Percentiles rank a stretch among this genome's conserved stretches.
These are phyloP conservation scores for Tapirus terrestris DNA, from an alignment of 2,113 vertebrate genomes.

Conservation along the genomic window DNA sequence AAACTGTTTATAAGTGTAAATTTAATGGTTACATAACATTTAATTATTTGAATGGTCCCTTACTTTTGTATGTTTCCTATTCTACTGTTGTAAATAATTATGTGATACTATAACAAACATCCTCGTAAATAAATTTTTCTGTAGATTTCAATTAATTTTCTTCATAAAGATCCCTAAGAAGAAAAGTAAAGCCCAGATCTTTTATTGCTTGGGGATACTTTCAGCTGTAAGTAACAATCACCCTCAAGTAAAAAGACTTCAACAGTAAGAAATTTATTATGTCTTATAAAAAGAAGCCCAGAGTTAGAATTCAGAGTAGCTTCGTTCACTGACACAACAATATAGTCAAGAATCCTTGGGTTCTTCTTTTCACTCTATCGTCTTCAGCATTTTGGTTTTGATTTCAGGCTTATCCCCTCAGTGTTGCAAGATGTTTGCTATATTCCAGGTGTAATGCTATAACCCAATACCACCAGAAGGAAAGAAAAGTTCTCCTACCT, in stretches of 20 bases:
- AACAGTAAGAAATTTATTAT: not conserved
- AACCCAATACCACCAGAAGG: not conserved
- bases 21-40: not conserved
- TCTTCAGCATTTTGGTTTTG: not conserved
- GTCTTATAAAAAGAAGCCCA: not conserved
- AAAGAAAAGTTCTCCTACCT: not conserved
- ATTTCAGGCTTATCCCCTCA: not conserved
- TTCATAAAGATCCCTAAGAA: not conserved
- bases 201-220: not conserved
- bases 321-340: not conserved
- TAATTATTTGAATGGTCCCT: not conserved
- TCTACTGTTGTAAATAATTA: not conserved
- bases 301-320: not conserved
- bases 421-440: not conserved
- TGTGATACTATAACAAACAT: not conserved
- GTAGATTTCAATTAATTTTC: not conserved
- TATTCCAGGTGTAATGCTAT: not conserved
- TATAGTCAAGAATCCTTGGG: not conserved
- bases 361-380: not conserved
- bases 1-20: not conserved
- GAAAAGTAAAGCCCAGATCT: not conserved
- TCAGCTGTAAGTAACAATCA: not conserved
- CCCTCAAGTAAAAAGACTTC: not conserved
- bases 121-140: not conserved
- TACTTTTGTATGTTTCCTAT: not conserved